Evolutionary conservation across 2,888 invertebrate species (phyloP).

Genomic region (Thymelicus acteon): DNA sequence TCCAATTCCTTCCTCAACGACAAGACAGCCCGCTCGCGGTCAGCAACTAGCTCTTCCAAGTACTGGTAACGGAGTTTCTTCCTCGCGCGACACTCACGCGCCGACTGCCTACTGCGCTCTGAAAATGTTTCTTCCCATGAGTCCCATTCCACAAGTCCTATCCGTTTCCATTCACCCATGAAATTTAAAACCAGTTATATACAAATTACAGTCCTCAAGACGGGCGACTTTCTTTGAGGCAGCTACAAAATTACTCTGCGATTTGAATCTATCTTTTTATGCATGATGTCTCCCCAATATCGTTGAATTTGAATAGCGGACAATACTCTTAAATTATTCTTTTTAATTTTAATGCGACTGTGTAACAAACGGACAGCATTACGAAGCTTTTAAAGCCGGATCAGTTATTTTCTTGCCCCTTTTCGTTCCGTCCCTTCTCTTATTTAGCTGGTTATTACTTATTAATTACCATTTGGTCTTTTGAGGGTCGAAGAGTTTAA

Average conservation of each 20-base stretch:
- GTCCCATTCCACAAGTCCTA: background rate
- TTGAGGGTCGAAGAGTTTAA: too few relatives aligned
- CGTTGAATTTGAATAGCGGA: background rate
- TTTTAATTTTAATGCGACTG: background rate
- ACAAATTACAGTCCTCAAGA: background rate
- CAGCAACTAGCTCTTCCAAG: conserved; percentile 96
- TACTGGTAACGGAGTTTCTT: conserved; percentile 99
- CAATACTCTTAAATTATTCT: background rate
- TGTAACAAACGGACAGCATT: background rate
- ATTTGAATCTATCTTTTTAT: background rate
- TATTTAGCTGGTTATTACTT: too few relatives aligned
- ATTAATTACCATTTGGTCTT: too few relatives aligned
- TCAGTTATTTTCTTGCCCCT: background rate
- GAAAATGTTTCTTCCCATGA: conserved; percentile 46
- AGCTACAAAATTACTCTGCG: background rate
- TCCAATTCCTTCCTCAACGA: conserved; percentile 95
- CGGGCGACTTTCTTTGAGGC: background rate
- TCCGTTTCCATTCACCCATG: background rate
- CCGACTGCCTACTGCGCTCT: conserved; percentile 98
- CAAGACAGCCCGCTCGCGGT: conserved; percentile 96
- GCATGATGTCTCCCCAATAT: background rate
- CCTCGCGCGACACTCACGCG: conserved; percentile 97
- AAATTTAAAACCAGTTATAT: background rate
- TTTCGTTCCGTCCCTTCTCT: background rate
- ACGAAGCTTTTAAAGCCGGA: background rate